Percentiles rank a stretch among this genome's conserved stretches.
These are phyloP conservation scores for Allolobophora icterica DNA, from an alignment of 2,888 invertebrate genomes.

Conservation along the genomic window DNA sequence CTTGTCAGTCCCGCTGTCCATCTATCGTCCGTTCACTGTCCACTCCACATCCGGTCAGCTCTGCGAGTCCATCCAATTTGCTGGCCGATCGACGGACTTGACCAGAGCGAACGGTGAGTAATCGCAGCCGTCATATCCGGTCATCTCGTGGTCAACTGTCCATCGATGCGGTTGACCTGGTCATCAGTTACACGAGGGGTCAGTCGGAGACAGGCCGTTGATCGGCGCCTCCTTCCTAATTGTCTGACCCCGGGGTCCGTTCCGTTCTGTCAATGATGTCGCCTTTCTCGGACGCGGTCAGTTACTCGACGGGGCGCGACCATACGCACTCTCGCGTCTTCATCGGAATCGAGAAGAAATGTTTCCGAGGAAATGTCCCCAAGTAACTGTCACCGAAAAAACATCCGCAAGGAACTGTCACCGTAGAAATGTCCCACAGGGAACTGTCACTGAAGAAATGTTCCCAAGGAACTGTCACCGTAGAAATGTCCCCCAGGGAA, in stretches of 20 bases:
- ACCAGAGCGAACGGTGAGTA: conserved; percentile 18
- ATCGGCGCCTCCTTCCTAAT: not conserved
- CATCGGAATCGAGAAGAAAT: not conserved
- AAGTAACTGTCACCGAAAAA: not conserved
- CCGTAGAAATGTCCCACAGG: too few relatives aligned
- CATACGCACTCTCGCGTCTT: not conserved
- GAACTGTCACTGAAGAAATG: too few relatives aligned
- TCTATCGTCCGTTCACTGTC: not conserved
- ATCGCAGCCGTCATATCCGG: conserved; percentile 13
- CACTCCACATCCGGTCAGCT: not conserved
- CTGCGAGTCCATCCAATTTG: conserved; percentile 21
- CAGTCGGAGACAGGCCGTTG: conserved; percentile 7
- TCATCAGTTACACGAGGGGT: conserved; percentile 21
- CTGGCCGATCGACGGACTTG: not conserved
- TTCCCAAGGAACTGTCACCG: too few relatives aligned
- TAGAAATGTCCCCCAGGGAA: too few relatives aligned
- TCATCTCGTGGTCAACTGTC: not conserved
- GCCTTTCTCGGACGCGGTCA: not conserved
- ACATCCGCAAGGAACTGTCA: too few relatives aligned
- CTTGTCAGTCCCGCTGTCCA: conserved; percentile 1
- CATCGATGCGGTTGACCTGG: conserved; percentile 18
- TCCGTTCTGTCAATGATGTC: not conserved
- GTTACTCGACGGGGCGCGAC: not conserved
- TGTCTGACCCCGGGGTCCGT: conserved; percentile 22
- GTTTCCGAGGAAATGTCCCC: not conserved